phyloP scores from a whole-genome alignment of 37 sponge, comb jelly and placozoan genomes.

The Haliclona indistincta region DNA sequence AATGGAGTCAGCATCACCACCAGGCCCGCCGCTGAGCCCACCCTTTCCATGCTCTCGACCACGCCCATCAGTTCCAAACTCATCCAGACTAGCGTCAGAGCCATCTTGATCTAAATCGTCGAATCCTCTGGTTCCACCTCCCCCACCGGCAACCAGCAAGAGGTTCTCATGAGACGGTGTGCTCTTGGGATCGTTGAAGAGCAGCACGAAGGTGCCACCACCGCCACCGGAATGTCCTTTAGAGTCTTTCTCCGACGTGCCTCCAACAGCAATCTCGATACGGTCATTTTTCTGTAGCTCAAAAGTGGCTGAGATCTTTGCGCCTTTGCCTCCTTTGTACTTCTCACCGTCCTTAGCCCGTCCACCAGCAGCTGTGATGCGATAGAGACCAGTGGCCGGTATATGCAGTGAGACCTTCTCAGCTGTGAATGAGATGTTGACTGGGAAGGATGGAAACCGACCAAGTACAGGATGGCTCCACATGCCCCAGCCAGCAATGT shows the following conservation, averaged over 20 bases:
- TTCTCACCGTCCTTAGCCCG: constrained; percentile 56
- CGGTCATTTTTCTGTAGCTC: constrained; percentile 52
- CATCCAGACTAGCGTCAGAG: constrained; percentile 62
- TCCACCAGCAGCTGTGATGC: constrained; percentile 64
- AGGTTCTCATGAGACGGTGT: constrained; percentile 33
- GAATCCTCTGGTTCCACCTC: constrained; percentile 68
- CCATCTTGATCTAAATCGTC: constrained; percentile 61
- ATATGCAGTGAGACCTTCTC: constrained; percentile 43
- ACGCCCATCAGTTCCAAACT: constrained; percentile 34
- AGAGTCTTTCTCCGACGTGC: constrained; percentile 41
- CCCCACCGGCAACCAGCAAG: constrained; percentile 77
- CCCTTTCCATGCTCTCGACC: constrained; percentile 48
- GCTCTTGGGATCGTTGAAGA: neutral
- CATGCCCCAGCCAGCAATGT: constrained; percentile 76
- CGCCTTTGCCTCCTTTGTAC: constrained; percentile 60
- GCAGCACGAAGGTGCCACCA: constrained; percentile 68
- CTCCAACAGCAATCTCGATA: constrained; percentile 62
- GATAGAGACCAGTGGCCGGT: constrained; percentile 49
- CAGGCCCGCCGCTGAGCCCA: constrained; percentile 52
- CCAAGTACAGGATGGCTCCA: constrained; percentile 54
- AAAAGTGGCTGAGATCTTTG: constrained; percentile 55
- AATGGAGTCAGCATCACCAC: constrained; percentile 51
- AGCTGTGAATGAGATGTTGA: constrained; percentile 28
- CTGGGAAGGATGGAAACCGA: constrained; percentile 49
- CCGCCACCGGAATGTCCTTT: constrained; percentile 63